Evolutionary conservation across 2,888 invertebrate species (phyloP).

Genomic region (Calliopum simillimum): DNA sequence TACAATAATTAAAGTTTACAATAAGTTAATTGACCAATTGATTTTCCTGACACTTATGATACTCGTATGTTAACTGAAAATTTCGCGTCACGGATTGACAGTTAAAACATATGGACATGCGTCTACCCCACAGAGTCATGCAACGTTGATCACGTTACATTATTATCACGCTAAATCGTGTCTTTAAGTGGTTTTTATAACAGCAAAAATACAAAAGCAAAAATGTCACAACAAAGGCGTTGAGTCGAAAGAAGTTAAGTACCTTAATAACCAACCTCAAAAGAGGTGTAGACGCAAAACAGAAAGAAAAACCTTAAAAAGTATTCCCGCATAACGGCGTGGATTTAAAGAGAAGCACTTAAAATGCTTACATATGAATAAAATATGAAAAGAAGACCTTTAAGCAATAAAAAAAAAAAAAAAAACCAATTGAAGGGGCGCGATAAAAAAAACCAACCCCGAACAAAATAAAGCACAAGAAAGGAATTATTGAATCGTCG

Average conservation of each 20-base stretch:
- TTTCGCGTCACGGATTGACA: too few relatives aligned
- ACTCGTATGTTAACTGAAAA: too few relatives aligned
- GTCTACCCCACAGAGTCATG: neutral
- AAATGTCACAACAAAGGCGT: slow-evolving; percentile 24
- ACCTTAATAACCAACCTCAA: slow-evolving; percentile 9
- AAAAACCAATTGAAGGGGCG: neutral
- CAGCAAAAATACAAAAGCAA: neutral
- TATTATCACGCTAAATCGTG: slow-evolving; percentile 20
- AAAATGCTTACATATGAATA: slow-evolving; percentile 8
- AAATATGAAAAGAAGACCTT: slow-evolving; percentile 10
- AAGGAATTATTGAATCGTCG: slow-evolving; percentile 4
- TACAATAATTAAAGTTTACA: too few relatives aligned
- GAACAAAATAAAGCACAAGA: slow-evolving; percentile 5
- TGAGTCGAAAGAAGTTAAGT: slow-evolving; percentile 16
- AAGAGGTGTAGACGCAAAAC: neutral
- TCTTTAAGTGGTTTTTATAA: neutral
- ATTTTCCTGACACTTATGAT: too few relatives aligned
- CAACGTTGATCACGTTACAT: slow-evolving; percentile 16
- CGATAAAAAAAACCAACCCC: slow-evolving; percentile 1
- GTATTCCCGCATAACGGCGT: slow-evolving; percentile 12
- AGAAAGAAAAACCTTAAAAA: slow-evolving; percentile 5
- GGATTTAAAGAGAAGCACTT: slow-evolving; percentile 22
- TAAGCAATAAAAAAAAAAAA: slow-evolving; percentile 16
- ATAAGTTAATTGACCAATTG: too few relatives aligned
- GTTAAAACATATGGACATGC: too few relatives aligned